Evolutionary conservation across 92 coral and sea anemone genomes (phyloP).

Genomic region (Porites lobata): DNA sequence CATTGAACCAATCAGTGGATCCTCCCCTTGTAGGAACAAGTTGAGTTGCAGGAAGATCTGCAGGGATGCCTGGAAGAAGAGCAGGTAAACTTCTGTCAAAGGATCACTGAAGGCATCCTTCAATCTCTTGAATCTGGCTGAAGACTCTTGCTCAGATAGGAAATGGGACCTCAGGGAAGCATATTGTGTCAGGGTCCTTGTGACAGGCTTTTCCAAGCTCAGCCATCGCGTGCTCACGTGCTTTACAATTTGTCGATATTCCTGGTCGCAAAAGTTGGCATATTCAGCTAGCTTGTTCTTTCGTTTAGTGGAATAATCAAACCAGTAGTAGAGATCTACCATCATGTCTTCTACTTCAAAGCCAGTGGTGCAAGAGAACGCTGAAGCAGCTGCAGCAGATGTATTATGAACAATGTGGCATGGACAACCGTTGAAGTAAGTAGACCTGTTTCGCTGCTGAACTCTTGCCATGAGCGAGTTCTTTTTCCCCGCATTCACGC

Average conservation of each 20-base stretch:
- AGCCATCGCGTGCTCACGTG: conserved; percentile 3
- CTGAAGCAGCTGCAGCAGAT: conserved; percentile 11
- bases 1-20: too few relatives aligned
- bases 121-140: too few relatives aligned
- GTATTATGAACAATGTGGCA: conserved; percentile 19
- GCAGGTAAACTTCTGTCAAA: too few relatives aligned
- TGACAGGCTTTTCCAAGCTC: not conserved
- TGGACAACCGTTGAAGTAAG: conserved; percentile 8
- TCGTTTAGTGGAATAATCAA: conserved; percentile 63
- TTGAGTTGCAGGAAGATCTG: too few relatives aligned
- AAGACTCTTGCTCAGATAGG: too few relatives aligned
- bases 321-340: conserved; percentile 75
- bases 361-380: conserved; percentile 44
- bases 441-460: not conserved
- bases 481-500: not conserved
- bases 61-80: too few relatives aligned
- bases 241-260: conserved; percentile 16
- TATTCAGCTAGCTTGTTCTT: conserved; percentile 32
- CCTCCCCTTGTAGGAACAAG: too few relatives aligned
- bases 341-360: conserved; percentile 70
- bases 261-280: not conserved
- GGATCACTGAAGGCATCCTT: too few relatives aligned
- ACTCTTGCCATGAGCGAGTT: not conserved
- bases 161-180: too few relatives aligned
- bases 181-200: too few relatives aligned